Percentiles rank a stretch among this genome's conserved stretches.
These are phyloP conservation scores for Ptychobarbus kaznakovi DNA, from an alignment of 2,797 vertebrate genomes.

Conservation along the genomic window DNA sequence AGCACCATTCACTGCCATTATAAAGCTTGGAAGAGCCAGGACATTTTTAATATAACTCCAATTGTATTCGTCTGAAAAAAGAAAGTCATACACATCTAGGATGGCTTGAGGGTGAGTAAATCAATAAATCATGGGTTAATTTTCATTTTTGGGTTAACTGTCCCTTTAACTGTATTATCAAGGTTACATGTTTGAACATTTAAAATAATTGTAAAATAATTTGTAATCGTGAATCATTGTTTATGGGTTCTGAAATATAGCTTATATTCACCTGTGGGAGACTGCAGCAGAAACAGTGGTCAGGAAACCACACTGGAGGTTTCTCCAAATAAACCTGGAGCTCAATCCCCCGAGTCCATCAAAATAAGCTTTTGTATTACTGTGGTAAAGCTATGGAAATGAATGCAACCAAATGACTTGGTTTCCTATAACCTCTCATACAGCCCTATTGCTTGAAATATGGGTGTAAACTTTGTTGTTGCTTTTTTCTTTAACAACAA, in stretches of 20 bases:
- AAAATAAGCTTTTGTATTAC: constrained; percentile 34
- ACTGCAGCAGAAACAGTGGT: neutral
- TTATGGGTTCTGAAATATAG: constrained; percentile 10
- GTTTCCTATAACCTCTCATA: constrained; percentile 38
- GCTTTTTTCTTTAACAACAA: constrained; percentile 23
- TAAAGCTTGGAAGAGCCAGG: neutral
- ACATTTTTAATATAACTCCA: neutral
- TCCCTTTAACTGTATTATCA: neutral
- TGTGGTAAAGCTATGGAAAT: constrained; percentile 35
- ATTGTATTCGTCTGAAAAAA: neutral
- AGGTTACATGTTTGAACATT: neutral
- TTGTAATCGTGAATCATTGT: neutral
- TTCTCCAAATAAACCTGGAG: constrained; percentile 11
- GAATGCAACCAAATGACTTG: constrained; percentile 34
- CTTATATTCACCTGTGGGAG: constrained; percentile 14
- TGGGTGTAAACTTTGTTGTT: constrained; percentile 36
- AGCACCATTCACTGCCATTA: neutral
- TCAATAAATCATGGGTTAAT: neutral
- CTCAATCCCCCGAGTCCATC: neutral
- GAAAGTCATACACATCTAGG: neutral
- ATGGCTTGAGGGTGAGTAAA: neutral
- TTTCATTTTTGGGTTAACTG: neutral
- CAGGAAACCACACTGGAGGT: constrained; percentile 2
- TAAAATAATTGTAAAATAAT: neutral
- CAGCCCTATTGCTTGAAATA: constrained; percentile 21